A percentile compares a stretch with the other conserved stretches of the same genome.
These are phyloP conservation scores for Euleptes europaea DNA, from an alignment of 2,113 vertebrate species.

Conservation along the genomic window DNA sequence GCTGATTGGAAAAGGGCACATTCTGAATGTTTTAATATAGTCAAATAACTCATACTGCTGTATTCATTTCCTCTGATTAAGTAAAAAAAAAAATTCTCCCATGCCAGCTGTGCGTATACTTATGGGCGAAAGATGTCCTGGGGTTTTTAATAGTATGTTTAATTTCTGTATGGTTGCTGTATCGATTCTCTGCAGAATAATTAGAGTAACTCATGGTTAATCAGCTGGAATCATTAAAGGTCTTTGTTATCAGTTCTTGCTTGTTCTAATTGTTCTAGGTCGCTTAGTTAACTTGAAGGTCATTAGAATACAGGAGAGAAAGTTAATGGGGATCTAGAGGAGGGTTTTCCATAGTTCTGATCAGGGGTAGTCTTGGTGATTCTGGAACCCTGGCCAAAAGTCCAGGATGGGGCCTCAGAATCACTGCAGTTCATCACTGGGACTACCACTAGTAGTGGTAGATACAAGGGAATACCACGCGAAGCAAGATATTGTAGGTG, in stretches of 20 bases:
- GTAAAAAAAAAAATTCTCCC: constrained; percentile 56
- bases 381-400: too few species aligned
- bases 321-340: too few species aligned
- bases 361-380: too few species aligned
- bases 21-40: neutral
- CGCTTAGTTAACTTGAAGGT: constrained; percentile 15
- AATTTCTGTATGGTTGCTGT: constrained; percentile 50
- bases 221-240: constrained; percentile 44
- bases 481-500: too few species aligned
- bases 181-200: constrained; percentile 58
- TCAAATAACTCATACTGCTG: constrained; percentile 12
- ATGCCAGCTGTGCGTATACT: constrained; percentile 45
- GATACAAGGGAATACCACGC: too few species aligned
- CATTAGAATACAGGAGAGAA: neutral
- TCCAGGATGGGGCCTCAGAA: too few species aligned
- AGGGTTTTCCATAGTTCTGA: too few species aligned
- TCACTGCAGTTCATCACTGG: too few species aligned
- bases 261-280: constrained; percentile 38
- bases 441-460: too few species aligned
- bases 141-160: constrained; percentile 35
- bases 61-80: constrained; percentile 47
- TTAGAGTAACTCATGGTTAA: constrained; percentile 62
- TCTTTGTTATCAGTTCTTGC: constrained; percentile 34
- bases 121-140: constrained; percentile 12
- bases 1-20: neutral